Percentiles rank a stretch among this genome's conserved stretches.
Conservation (phyloP, 1,140 invertebrate species). For the Procambarus virginalis region DNA sequence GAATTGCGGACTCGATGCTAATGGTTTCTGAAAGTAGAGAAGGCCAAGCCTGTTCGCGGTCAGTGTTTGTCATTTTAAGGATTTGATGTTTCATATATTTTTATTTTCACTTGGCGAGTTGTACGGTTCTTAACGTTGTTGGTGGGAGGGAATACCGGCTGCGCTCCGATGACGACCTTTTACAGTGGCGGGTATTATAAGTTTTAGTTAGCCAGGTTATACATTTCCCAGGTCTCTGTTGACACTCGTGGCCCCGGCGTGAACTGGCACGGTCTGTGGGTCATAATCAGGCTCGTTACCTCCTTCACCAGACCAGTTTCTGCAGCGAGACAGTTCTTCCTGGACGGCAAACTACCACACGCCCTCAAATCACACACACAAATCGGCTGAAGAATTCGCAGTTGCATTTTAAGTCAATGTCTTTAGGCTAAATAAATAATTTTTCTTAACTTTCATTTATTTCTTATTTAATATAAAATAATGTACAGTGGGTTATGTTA, state of each 20-base stretch:
- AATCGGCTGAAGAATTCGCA: not conserved
- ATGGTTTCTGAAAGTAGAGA: not conserved
- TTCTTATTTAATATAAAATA: too few species aligned
- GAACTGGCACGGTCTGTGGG: not conserved
- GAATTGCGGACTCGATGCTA: not conserved
- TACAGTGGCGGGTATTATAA: not conserved
- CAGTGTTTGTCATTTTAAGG: not conserved
- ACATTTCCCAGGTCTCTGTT: not conserved
- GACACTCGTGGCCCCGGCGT: not conserved
- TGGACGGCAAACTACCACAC: not conserved
- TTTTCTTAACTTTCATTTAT: not conserved
- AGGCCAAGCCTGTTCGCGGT: too few species aligned
- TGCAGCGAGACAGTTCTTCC: not conserved
- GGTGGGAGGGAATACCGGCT: not conserved
- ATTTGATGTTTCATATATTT: not conserved
- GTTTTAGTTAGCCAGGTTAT: not conserved
- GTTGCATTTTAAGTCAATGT: not conserved
- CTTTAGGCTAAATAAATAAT: not conserved
- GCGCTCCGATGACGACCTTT: not conserved
- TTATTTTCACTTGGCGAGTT: too few species aligned
- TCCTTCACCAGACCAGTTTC: not conserved
- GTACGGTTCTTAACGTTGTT: not conserved
- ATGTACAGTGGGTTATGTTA: too few species aligned
- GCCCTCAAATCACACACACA: not conserved
- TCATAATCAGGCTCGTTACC: not conserved